phyloP scores from a whole-genome alignment of 2,113 vertebrate genomes.

The Calcarius ornatus region DNA sequence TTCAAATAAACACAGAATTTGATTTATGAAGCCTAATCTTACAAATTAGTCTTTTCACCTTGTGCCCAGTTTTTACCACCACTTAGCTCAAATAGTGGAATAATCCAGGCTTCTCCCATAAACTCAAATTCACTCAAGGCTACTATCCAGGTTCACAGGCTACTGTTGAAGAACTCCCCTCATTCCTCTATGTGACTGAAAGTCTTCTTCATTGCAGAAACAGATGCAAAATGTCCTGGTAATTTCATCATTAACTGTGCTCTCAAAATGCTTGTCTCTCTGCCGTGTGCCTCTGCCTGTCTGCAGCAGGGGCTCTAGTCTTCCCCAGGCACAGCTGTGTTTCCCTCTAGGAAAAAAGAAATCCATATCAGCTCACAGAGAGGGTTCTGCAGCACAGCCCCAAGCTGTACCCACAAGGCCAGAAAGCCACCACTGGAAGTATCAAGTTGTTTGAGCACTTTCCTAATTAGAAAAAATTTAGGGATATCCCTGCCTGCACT shows the following conservation, averaged over 20 bases:
- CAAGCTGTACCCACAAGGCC: neutral
- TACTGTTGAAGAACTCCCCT: neutral
- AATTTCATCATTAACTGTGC: neutral
- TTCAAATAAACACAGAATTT: neutral
- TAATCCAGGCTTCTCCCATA: neutral
- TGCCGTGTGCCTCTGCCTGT: neutral
- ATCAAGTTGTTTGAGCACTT: neutral
- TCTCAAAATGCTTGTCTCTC: neutral
- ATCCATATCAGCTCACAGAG: neutral
- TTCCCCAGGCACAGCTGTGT: neutral
- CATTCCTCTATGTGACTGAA: neutral
- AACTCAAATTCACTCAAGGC: neutral
- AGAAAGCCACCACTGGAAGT: neutral
- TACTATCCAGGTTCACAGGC: neutral
- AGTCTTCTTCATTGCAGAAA: neutral
- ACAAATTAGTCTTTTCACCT: neutral
- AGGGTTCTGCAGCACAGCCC: neutral
- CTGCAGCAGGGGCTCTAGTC: neutral
- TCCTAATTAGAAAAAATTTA: neutral
- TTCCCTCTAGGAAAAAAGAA: neutral
- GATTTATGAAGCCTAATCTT: neutral
- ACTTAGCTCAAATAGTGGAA: neutral
- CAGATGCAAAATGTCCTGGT: neutral
- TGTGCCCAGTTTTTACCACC: neutral
- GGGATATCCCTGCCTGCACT: fast-evolving